These are phyloP conservation scores for Sebastes matsubarae DNA, from an alignment of 2,797 vertebrate genomes.

Conservation along the genomic window DNA sequence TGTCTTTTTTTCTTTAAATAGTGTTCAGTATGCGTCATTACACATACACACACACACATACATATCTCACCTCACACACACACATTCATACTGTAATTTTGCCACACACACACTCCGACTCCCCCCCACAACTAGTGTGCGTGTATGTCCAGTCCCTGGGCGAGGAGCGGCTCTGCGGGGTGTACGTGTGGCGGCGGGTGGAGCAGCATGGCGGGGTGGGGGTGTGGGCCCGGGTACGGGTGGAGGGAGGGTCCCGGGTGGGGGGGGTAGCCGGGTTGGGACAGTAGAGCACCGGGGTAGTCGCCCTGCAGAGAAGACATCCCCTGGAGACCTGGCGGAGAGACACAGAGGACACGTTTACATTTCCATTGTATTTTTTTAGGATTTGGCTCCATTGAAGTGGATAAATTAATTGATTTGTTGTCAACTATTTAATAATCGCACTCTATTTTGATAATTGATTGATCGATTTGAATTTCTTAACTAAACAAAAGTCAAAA, in stretches of 20 bases:
- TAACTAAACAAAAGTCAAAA: too few relatives aligned
- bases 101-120: constrained; percentile 10
- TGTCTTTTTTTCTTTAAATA: constrained; percentile 71
- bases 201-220: constrained; percentile 83
- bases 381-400: neutral
- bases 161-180: constrained; percentile 83
- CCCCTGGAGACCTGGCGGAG: constrained; percentile 83
- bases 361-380: neutral
- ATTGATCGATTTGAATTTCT: too few relatives aligned
- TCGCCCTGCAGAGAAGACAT: constrained; percentile 84
- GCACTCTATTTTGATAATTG: accelerated
- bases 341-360: neutral
- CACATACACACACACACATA: constrained; percentile 26
- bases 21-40: constrained; percentile 52
- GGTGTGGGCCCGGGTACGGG: constrained; percentile 80
- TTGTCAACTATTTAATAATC: too few relatives aligned
- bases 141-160: constrained; percentile 87
- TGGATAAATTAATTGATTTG: neutral
- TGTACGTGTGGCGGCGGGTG: constrained; percentile 82
- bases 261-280: constrained; percentile 82
- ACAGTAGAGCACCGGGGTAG: constrained; percentile 77
- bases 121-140: constrained; percentile 76
- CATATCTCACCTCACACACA: neutral
- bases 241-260: constrained; percentile 81
- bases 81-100: constrained; percentile 28